phyloP scores from a whole-genome alignment of 2,888 invertebrate species.

The Hirtodrosophila alboralis region DNA sequence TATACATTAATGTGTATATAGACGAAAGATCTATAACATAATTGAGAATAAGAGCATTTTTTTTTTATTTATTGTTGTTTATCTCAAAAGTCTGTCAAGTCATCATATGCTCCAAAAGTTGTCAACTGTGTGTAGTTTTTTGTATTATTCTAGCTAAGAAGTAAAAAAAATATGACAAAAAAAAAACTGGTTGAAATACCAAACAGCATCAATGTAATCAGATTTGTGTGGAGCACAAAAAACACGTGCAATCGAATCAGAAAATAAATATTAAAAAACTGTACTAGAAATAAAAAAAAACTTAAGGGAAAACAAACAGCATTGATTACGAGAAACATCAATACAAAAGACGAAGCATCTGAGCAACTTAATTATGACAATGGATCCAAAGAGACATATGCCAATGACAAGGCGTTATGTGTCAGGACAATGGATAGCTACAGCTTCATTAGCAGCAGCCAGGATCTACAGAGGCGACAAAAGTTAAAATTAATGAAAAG shows the following conservation, averaged over 20 bases:
- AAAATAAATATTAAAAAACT: slow-evolving; percentile 32
- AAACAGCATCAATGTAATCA: slow-evolving; percentile 74
- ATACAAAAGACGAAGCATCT: slow-evolving; percentile 27
- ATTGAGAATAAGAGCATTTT: slow-evolving; percentile 80
- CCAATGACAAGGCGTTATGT: slow-evolving; percentile 57
- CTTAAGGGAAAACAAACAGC: slow-evolving; percentile 46
- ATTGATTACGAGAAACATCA: slow-evolving; percentile 54
- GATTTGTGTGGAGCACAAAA: slow-evolving; percentile 60
- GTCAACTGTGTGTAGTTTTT: slow-evolving; percentile 67
- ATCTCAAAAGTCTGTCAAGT: slow-evolving; percentile 52
- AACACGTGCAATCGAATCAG: slow-evolving; percentile 15
- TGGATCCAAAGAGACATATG: slow-evolving; percentile 41
- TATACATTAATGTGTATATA: slow-evolving; percentile 2
- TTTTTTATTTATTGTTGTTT: slow-evolving; percentile 22
- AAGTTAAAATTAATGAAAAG: slow-evolving; percentile 44
- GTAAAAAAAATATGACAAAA: slow-evolving; percentile 26
- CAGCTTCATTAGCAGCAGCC: slow-evolving; percentile 58
- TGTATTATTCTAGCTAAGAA: slow-evolving; percentile 47
- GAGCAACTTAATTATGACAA: slow-evolving; percentile 59
- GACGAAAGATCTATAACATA: slow-evolving; percentile 68
- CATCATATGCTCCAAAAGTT: slow-evolving; percentile 68
- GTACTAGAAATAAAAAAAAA: slow-evolving; percentile 31
- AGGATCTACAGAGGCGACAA: slow-evolving; percentile 42
- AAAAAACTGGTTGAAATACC: slow-evolving; percentile 60
- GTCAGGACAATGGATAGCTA: slow-evolving; percentile 49